These are phyloP conservation scores for Sesamia inferens DNA, from an alignment of 2,888 invertebrate species.

Conservation along the genomic window DNA sequence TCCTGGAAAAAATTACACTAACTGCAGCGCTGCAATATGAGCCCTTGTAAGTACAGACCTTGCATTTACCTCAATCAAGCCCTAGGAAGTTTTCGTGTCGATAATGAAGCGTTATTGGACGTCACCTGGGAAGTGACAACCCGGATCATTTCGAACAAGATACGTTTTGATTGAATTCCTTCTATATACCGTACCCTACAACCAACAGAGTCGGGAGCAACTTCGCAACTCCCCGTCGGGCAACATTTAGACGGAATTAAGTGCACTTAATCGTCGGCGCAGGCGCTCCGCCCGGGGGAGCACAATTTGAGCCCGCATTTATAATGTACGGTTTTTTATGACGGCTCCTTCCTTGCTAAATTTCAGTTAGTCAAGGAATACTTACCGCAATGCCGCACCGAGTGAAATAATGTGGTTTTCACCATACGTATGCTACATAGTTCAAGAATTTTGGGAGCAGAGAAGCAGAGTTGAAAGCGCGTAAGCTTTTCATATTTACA, in stretches of 20 bases:
- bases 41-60: conserved; percentile 20
- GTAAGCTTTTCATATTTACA: neutral
- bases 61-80: conserved; percentile 29
- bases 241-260: conserved; percentile 87
- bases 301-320: conserved; percentile 79
- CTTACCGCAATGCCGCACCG: conserved; percentile 61
- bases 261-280: conserved; percentile 86
- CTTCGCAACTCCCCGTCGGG: conserved; percentile 76
- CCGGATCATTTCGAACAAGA: conserved; percentile 48
- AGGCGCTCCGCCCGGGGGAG: conserved; percentile 80
- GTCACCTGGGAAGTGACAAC: conserved; percentile 39
- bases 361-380: conserved; percentile 68
- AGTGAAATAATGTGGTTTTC: conserved; percentile 38
- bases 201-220: conserved; percentile 67
- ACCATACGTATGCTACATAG: conserved; percentile 11
- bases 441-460: neutral
- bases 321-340: conserved; percentile 77
- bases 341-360: conserved; percentile 70
- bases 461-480: neutral
- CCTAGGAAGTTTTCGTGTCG: conserved; percentile 22
- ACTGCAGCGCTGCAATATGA: conserved; percentile 9
- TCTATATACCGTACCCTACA: conserved; percentile 49
- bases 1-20: conserved; percentile 22
- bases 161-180: conserved; percentile 58
- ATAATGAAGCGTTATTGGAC: conserved; percentile 39